Conservation (phyloP, 2,888 invertebrate genomes). For the Leptogaster cylindrica region DNA sequence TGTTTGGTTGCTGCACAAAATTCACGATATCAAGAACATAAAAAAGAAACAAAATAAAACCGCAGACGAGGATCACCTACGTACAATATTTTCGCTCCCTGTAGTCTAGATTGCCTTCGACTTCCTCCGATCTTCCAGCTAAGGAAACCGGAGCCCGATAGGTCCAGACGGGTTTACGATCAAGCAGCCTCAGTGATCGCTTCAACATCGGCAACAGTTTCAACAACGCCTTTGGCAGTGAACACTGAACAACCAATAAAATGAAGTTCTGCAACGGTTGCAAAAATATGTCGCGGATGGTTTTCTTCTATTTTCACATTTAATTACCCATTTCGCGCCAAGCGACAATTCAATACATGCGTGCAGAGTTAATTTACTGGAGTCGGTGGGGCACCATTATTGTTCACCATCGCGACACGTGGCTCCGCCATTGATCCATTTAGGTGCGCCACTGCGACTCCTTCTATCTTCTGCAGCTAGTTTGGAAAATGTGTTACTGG, state of each 20-base stretch:
- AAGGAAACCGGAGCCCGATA: neutral
- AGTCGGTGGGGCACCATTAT: too few species aligned
- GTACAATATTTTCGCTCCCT: slow-evolving; percentile 1
- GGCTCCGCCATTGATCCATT: neutral
- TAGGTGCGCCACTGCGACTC: neutral
- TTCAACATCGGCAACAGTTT: neutral
- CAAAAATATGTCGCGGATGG: neutral
- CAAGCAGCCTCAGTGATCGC: neutral
- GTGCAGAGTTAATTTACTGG: slow-evolving; percentile 1
- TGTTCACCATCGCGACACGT: too few species aligned
- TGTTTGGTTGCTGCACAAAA: neutral
- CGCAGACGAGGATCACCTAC: slow-evolving; percentile 4
- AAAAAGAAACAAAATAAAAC: too few species aligned
- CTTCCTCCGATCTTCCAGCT: neutral
- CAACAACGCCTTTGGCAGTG: neutral
- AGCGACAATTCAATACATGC: neutral
- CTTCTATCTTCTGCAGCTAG: neutral
- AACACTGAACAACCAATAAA: neutral
- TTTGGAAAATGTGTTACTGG: neutral
- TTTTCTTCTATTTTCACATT: neutral
- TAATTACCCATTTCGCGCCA: neutral
- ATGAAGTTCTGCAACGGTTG: neutral
- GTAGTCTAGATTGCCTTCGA: neutral
- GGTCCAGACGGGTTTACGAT: neutral
- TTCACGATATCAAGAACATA: neutral